A percentile compares a stretch with the other conserved stretches of the same genome.
Evolutionary conservation across 2,113 vertebrate species (phyloP).

Genomic region (Odocoileus virginianus): DNA sequence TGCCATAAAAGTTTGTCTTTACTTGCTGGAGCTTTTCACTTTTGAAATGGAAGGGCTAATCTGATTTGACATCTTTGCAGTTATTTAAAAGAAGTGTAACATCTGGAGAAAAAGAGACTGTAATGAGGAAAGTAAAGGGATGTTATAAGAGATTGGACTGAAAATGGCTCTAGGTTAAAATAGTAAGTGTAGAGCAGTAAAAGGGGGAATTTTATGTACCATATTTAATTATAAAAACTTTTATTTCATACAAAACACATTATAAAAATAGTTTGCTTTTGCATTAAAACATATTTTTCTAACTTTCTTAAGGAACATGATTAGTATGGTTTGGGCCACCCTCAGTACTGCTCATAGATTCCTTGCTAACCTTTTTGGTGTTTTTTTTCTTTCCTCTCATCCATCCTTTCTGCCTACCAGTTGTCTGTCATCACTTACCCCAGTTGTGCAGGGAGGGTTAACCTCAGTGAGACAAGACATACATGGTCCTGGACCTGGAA

Average conservation of each 20-base stretch:
- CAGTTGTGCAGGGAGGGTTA: not conserved
- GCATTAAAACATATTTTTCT: not conserved
- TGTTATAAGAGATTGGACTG: conserved; percentile 23
- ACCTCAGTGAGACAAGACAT: not conserved
- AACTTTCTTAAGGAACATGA: not conserved
- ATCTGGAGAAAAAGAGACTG: not conserved
- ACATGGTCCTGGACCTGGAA: not conserved
- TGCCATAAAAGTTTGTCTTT: conserved; percentile 58
- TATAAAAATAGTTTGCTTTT: conserved; percentile 37
- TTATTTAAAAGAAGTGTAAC: conserved; percentile 54
- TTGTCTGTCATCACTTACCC: not conserved
- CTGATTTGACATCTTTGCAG: conserved; percentile 21
- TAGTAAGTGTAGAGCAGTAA: not conserved
- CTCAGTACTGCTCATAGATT: not conserved
- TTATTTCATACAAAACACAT: not conserved
- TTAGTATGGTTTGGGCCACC: not conserved
- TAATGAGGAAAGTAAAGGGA: conserved; percentile 18
- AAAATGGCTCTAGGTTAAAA: conserved; percentile 42
- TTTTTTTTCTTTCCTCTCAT: not conserved
- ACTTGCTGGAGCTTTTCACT: conserved; percentile 20
- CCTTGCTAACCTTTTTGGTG: not conserved
- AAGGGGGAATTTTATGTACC: not conserved
- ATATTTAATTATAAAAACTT: not conserved
- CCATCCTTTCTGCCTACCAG: not conserved
- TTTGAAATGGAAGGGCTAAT: conserved; percentile 44